phyloP scores from a whole-genome alignment of 2,113 vertebrate species.

The Alexandromys fortis region DNA sequence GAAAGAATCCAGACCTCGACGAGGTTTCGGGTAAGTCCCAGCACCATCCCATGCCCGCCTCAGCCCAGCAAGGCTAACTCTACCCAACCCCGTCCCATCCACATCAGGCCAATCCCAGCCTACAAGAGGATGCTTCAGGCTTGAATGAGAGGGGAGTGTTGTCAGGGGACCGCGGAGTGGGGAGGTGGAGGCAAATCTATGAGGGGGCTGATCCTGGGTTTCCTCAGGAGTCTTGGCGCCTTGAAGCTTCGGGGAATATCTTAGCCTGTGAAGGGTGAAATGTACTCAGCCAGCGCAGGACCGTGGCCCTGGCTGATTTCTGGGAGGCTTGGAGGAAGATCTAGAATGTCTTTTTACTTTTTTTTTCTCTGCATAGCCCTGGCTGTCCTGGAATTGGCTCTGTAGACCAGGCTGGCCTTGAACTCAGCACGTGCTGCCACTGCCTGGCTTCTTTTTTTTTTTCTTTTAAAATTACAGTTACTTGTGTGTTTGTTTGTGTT shows the following conservation, averaged over 20 bases:
- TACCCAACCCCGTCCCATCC: neutral
- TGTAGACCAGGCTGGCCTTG: neutral
- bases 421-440: neutral
- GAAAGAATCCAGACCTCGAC: slow-evolving; percentile 59
- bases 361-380: neutral
- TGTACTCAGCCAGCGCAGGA: neutral
- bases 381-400: neutral
- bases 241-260: neutral
- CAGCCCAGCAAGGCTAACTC: neutral
- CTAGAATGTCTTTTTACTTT: neutral
- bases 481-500: neutral
- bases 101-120: neutral
- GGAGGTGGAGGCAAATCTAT: neutral
- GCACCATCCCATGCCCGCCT: neutral
- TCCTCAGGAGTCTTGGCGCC: neutral
- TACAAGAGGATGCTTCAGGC: neutral
- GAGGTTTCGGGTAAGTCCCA: slow-evolving; percentile 61
- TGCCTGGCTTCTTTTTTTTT: neutral
- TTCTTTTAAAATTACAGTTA: neutral
- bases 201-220: neutral
- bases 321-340: neutral
- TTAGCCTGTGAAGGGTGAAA: too few relatives aligned
- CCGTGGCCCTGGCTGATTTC: neutral
- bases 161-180: neutral
- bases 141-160: neutral